These are phyloP conservation scores for Oxytorus armatus DNA, from an alignment of 2,888 invertebrate genomes.

Conservation along the genomic window DNA sequence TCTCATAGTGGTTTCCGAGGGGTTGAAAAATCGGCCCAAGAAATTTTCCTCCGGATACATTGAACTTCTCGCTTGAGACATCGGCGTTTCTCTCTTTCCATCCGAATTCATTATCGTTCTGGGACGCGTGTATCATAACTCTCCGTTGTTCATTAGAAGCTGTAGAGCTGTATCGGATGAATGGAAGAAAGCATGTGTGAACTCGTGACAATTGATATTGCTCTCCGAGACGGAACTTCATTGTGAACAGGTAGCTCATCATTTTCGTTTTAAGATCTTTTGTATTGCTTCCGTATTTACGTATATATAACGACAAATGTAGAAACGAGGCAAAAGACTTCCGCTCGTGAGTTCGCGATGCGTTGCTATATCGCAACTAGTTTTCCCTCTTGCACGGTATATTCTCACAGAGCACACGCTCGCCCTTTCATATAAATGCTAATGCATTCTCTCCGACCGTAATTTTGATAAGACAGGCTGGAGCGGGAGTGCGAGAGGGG, in stretches of 20 bases:
- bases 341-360: conserved; percentile 40
- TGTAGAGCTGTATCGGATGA: conserved; percentile 2
- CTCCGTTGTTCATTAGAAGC: conserved; percentile 10
- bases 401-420: conserved; percentile 29
- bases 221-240: conserved; percentile 40
- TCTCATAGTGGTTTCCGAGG: not conserved
- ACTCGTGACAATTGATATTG: conserved; percentile 50
- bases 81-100: conserved; percentile 28
- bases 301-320: conserved; percentile 21
- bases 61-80: conserved; percentile 32
- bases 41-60: conserved; percentile 13
- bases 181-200: conserved; percentile 10
- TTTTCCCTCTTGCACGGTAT: conserved; percentile 41
- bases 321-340: conserved; percentile 60
- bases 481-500: not conserved
- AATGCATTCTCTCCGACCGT: conserved; percentile 62
- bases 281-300: conserved; percentile 41
- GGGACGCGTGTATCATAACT: not conserved
- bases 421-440: conserved; percentile 65
- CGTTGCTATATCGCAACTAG: conserved; percentile 35
- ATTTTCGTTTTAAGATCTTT: conserved; percentile 30
- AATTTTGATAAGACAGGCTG: conserved; percentile 63
- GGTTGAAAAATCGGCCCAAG: conserved; percentile 28
- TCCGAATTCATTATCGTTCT: not conserved
- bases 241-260: conserved; percentile 66